Base-by-base conservation (phyloP, 1,140 invertebrate species). In the Orchesella cincta region DNA sequence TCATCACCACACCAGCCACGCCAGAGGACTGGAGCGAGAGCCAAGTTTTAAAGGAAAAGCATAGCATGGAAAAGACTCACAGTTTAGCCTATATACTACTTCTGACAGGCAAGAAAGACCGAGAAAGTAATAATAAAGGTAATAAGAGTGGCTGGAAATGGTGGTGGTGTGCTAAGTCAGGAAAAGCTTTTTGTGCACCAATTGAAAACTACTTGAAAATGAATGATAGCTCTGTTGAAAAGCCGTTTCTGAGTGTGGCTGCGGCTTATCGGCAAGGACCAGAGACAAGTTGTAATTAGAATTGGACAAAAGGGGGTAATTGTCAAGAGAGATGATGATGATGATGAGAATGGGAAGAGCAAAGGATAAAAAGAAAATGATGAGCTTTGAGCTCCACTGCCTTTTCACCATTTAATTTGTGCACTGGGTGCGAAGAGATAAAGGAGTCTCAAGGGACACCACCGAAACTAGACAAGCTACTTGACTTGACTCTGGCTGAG, bases 281-380 rank as follows among this genome's bases (percentile, higher is more conserved):
- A 67, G 62, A 67, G 62, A 67, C 62, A 67, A 67, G 62, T 67
- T 67, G 62, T 67, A 67, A 67, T 67, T 67, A 67, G 62, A 67
- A 67, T 67, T 67, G 62, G 62, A 67, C 62, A 67, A 67, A 67
- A 67, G 31, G 31, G 29, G 26, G 62, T 67, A 29, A 67, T 31
- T 67, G 62, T 31, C 31, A 33, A 67, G 62, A 33, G 52, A 57
- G 52, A 57, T 57, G 52, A 57, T 57, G 23, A 12, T 5, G 52
- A 26, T 46, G 39, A 46, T 46, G 39, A 46, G 39, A 5, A n/a
- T n/a, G 8, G 20, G 39, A 8, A 46, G 39, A 46, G 39, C 39
- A 46, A 20, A 8, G 39, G 20, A 20, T 46, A 20, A 46, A 46
- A 46, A 46, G 39, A 46, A 46, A 46, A 46, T 46, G 39, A 46